Evolutionary conservation across 2,888 invertebrate genomes (phyloP), one percentile per base, ranked within the genome.

Genomic region (Dasypogon diadema): DNA sequence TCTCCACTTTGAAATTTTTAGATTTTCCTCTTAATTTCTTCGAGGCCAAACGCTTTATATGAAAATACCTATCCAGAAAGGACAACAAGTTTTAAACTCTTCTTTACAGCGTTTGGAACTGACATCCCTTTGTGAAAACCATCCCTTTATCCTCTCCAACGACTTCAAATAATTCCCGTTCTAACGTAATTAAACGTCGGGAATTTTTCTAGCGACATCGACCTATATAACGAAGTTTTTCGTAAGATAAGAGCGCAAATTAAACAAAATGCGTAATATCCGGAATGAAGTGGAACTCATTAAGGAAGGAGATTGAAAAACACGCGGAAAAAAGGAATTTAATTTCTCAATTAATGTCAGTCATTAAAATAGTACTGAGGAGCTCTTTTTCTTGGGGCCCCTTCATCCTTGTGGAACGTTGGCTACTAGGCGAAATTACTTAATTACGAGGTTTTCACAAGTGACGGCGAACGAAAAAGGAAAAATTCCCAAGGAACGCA

Each of bases 261-360:
- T 42, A 42, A n/a, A 42, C n/a, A 51, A 51, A 51, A 51, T 51
- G 51, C 16, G n/a, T 51, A 51, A 51, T 51, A 16, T 51, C 51
- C 51, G 51, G 2, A 8, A 42, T 2, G n/a, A 48, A 24, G 14
- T 4, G 16, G 16, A 46, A 14, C 46, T 46, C 18, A 22, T 65
- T 46, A 65, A 21, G 12, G 18, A 14, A 46, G 65, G 10, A 46
- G 26, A 65, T 65, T 65, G 21, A 3, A 48, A 65, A 48, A 46
- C 21, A 42, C 65, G 48, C 48, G 46, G 37, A 48, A 42, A 65
- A 65, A 65, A 18, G 24, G 46, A 51, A 51, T 42, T 46, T 65
- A 65, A 65, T 65, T 65, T 65, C 48, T 65, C 65, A 65, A 65
- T 65, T 65, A 65, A 65, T 65, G 48, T 65, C 48, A 26, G n/a